These are phyloP conservation scores for Gymnocephalus cernua DNA, from an alignment of 2,113 vertebrate genomes.

Conservation along the genomic window DNA sequence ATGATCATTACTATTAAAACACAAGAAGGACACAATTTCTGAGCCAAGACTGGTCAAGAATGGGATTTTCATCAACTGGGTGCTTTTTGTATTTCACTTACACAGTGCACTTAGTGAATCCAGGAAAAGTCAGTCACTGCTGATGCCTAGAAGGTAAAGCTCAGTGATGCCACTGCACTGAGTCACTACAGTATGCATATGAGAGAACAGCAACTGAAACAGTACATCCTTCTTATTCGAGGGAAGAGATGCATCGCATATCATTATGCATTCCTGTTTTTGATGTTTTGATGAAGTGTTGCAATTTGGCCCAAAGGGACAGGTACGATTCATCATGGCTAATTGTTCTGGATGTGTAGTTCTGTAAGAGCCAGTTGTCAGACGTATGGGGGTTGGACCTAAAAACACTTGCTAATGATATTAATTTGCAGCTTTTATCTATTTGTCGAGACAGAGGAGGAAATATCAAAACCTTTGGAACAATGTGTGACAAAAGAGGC, in stretches of 20 bases:
- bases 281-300: conserved; percentile 77
- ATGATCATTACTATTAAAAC: conserved; percentile 30
- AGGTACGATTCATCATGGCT: conserved; percentile 70
- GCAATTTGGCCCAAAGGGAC: conserved; percentile 70
- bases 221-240: conserved; percentile 41
- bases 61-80: conserved; percentile 27
- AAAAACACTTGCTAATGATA: conserved; percentile 71
- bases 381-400: conserved; percentile 56
- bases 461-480: conserved; percentile 70
- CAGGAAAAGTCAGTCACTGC: conserved; percentile 31
- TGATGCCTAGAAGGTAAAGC: conserved; percentile 3
- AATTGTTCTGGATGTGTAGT: conserved; percentile 73
- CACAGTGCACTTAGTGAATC: conserved; percentile 30
- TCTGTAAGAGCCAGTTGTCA: conserved; percentile 65
- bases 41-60: conserved; percentile 24
- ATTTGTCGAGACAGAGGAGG: conserved; percentile 69
- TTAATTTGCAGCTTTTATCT: conserved; percentile 75
- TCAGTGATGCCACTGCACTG: conserved; percentile 2
- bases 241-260: conserved; percentile 50
- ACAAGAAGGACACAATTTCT: conserved; percentile 7
- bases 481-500: conserved; percentile 71
- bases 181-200: not conserved
- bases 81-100: conserved; percentile 23
- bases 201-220: conserved; percentile 38
- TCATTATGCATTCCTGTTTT: conserved; percentile 68